Evolutionary conservation across 1,140 invertebrate species (phyloP), one percentile per base, ranked within the genome.

Genomic region (Scaptomyza hsui): DNA sequence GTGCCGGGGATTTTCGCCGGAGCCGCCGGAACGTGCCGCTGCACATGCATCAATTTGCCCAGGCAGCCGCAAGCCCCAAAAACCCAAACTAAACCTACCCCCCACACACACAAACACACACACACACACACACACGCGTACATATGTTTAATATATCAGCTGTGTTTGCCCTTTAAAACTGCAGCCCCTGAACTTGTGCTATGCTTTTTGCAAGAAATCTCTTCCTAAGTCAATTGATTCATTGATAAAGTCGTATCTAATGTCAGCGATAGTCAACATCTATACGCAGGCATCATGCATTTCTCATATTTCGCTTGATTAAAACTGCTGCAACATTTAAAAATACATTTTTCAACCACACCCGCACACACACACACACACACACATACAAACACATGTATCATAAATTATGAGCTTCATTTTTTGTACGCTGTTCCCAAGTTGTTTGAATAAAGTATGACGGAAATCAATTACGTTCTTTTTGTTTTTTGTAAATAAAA

Each of bases 1-100:
- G 49, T 85, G 75, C 75, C 63, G 75, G 80, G 79, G 80, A 83
- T 83, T 85, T 83, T 78, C 51, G 19, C n/a, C 51, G 79, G 52
- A 72, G 79, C 72, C 64, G 75, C 75, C 62, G 75, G 75, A 72
- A 85, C 80, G 67, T 83, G 79, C 76, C 78, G 76, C 55, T 85
- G 80, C 79, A 83, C 75, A 85, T 83, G 79, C 79, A 79, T 83
- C 79, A 85, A 83, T 83, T 85, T 75, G 65, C 71, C 24, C 42
- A 35, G 51, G 56, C 67, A 79, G 72, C 78, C 78, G 41, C 78
- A 81, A 67, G 49, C 32, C 63, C 39, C 47, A 47, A 61, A 62
- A 47, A 24, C 51, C 51, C 13, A 29, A 24, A 41, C 24, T 32
- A 44, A 56, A 63, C 10, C 26, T 39, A 24, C 35, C 18, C 32